Evolutionary conservation across 2,888 invertebrate species (phyloP).

Genomic region (Nudaria mundana): DNA sequence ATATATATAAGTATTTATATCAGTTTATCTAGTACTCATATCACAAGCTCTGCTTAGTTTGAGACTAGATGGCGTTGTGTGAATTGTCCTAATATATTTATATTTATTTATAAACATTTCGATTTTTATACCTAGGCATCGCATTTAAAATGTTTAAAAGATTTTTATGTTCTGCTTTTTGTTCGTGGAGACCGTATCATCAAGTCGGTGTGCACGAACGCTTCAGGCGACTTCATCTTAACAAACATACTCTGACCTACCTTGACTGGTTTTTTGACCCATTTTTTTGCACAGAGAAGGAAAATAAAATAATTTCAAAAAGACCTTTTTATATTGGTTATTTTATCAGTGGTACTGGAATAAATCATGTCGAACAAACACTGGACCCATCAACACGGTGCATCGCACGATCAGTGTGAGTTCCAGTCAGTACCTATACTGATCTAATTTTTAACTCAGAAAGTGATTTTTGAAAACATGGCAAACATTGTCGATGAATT

Average conservation of each 20-base stretch:
- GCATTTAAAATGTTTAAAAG: conserved; percentile 40
- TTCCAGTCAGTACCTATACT: no score
- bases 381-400: conserved; percentile 30
- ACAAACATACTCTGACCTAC: conserved; percentile 43
- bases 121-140: no score
- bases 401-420: conserved; percentile 36
- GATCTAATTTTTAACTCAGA: conserved; percentile 16
- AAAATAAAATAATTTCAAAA: conserved; percentile 15
- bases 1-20: no score
- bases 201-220: conserved; percentile 63
- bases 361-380: conserved; percentile 39
- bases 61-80: no score
- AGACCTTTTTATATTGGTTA: conserved; percentile 28
- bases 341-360: conserved; percentile 26
- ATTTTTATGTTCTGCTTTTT: conserved; percentile 39
- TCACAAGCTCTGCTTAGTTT: no score
- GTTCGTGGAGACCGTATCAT: conserved; percentile 60
- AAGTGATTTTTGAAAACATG: conserved; percentile 10
- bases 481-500: no score
- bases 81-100: no score
- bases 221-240: conserved; percentile 47
- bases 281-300: conserved; percentile 5
- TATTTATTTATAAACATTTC: no score
- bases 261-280: conserved; percentile 19
- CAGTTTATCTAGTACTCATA: no score